phyloP scores from a whole-genome alignment of 2,888 invertebrate genomes.

The Lepas anatifera region DNA sequence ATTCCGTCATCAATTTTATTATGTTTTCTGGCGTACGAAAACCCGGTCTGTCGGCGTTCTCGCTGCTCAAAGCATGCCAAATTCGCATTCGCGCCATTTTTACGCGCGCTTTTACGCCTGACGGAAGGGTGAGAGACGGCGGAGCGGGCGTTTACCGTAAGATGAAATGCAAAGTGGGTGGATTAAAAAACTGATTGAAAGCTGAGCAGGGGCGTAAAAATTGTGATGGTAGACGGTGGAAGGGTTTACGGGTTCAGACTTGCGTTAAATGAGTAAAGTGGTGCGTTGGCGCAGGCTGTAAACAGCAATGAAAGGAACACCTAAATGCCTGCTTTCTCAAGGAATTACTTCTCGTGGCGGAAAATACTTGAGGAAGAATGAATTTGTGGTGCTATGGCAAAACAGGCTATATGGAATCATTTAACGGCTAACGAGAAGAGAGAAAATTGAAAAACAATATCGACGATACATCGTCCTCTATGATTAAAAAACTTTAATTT shows the following conservation, averaged over 20 bases:
- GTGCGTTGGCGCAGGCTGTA: neutral
- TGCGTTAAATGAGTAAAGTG: conserved; percentile 12
- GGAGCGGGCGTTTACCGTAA: neutral
- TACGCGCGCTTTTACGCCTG: conserved; percentile 5
- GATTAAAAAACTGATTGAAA: conserved; percentile 12
- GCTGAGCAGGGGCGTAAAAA: conserved; percentile 4
- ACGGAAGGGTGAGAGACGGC: neutral
- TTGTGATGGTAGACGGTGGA: neutral
- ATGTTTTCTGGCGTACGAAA: conserved; percentile 1
- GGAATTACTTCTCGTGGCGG: neutral
- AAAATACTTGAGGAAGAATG: too few relatives aligned
- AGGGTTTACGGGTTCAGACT: conserved; percentile 11
- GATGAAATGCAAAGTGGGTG: conserved; percentile 12
- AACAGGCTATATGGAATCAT: too few relatives aligned
- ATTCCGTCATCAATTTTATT: neutral
- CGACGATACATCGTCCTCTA: too few relatives aligned
- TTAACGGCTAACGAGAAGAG: too few relatives aligned
- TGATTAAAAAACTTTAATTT: too few relatives aligned
- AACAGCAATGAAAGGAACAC: neutral
- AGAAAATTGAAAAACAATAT: too few relatives aligned
- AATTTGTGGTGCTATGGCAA: too few relatives aligned
- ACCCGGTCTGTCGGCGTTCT: neutral
- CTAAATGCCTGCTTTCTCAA: neutral
- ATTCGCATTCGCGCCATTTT: conserved; percentile 9
- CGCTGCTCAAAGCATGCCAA: neutral